These are phyloP conservation scores for Sinohyriopsis cumingii DNA, from an alignment of 2,888 invertebrate genomes.

Conservation along the genomic window DNA sequence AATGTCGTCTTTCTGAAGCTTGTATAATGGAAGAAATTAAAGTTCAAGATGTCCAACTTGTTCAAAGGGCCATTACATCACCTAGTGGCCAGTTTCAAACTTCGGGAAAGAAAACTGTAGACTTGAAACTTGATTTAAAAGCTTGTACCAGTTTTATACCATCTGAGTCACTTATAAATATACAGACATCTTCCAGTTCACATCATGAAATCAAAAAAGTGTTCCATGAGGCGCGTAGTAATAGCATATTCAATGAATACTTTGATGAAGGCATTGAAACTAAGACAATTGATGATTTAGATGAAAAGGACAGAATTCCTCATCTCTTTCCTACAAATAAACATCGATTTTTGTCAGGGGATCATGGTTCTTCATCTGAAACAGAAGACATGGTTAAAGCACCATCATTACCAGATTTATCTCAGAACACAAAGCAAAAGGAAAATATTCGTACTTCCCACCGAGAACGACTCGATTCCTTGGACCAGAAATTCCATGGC, in stretches of 20 bases:
- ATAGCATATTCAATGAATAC: constrained; percentile 67
- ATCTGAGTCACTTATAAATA: too few relatives aligned
- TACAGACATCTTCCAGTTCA: too few relatives aligned
- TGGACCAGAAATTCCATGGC: constrained; percentile 32
- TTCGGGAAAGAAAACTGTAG: not conserved
- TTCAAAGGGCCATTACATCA: constrained; percentile 17
- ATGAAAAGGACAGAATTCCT: constrained; percentile 44
- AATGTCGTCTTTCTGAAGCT: constrained; percentile 47
- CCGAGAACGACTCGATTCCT: constrained; percentile 36
- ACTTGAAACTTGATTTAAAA: not conserved
- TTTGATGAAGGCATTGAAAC: constrained; percentile 56
- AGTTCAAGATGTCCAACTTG: constrained; percentile 46
- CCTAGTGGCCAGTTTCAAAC: not conserved
- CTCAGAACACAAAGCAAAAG: constrained; percentile 11
- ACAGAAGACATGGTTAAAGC: constrained; percentile 21
- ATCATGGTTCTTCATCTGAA: constrained; percentile 1
- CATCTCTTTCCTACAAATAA: constrained; percentile 24
- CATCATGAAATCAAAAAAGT: constrained; percentile 37
- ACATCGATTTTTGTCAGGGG: constrained; percentile 11
- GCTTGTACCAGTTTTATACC: too few relatives aligned
- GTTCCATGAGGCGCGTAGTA: constrained; percentile 54
- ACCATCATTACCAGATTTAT: constrained; percentile 34
- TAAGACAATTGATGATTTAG: constrained; percentile 59
- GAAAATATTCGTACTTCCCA: constrained; percentile 16
- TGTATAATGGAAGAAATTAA: constrained; percentile 42